Evolutionary conservation across 2,888 invertebrate genomes (phyloP), one percentile per base, ranked within the genome.

Genomic region (Cylloceria caligata): DNA sequence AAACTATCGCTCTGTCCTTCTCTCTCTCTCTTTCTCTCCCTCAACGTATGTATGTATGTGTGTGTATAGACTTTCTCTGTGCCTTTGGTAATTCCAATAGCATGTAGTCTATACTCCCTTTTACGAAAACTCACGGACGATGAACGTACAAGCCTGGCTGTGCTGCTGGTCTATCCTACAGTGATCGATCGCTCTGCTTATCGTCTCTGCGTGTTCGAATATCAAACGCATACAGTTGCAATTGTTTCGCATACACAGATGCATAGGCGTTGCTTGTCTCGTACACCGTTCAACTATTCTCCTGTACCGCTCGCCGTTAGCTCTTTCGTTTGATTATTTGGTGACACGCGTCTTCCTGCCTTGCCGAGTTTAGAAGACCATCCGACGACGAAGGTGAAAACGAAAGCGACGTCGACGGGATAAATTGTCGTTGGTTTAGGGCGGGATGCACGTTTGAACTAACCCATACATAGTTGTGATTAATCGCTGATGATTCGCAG

Each of bases 401-500:
- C n/a, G 55, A 78, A 47, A 64, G 57, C 39, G 62, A 36, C 30
- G 68, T 62, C 49, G 69, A 19, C 55, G 68, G 49, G 69, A 81
- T 81, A 73, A 78, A 78, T 78, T 62, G 64, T 42, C 47, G 36
- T 55, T 11, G 34, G 73, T 73, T 74, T 55, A 21, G 27, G 67
- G 67, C 75, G 72, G 45, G 34, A 68, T 11, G 47, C 36, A 42
- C 36, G 55, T 27, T 34, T 21, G 11, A 64, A 3, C 42, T 64
- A 39, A 49, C 34, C 39, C 68, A 19, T 11, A 39, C 39, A 71
- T 21, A 67, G 71, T 67, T 45, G 24, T 5, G 45, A 75, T 60
- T 67, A 34, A 80, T 71, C 27, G 73, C 19, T 24, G 42, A 67
- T 57, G 19, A 62, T 52, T 34, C 3, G 42, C 19, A 4, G n/a